Conservation (phyloP, 2,888 invertebrate species). For the Andrena haemorrhoa region DNA sequence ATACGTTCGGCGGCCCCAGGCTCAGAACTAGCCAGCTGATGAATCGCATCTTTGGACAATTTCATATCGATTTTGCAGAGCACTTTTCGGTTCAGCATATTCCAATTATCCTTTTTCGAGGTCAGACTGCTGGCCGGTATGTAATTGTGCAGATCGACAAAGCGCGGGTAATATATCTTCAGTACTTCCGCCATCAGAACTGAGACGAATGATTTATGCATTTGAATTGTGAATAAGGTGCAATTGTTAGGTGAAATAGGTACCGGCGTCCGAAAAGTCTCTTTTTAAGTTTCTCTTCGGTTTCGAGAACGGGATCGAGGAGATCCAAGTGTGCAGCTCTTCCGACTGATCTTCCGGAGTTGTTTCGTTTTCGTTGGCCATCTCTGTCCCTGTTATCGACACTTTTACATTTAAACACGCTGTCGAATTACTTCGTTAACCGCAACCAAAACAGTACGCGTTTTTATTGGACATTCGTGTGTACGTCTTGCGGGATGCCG, state of each 20-base stretch:
- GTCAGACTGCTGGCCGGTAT: constrained; percentile 88
- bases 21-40: constrained; percentile 87
- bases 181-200: constrained; percentile 90
- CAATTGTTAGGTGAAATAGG: neutral
- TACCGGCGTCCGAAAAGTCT: constrained; percentile 91
- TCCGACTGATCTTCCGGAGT: constrained; percentile 72
- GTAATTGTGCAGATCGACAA: constrained; percentile 92
- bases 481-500: constrained; percentile 17
- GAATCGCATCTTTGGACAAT: constrained; percentile 86
- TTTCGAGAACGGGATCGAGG: constrained; percentile 85
- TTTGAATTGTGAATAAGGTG: neutral
- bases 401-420: neutral
- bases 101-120: constrained; percentile 91
- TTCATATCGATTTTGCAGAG: constrained; percentile 87
- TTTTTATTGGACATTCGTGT: constrained; percentile 16
- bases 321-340: constrained; percentile 86
- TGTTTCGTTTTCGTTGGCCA: constrained; percentile 32
- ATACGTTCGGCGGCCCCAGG: constrained; percentile 88
- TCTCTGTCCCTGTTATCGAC: neutral
- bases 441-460: neutral
- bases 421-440: neutral
- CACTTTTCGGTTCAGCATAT: constrained; percentile 90
- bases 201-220: constrained; percentile 73
- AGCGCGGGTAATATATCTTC: constrained; percentile 88
- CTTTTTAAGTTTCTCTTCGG: constrained; percentile 89